Conservation (phyloP, 2,113 vertebrate species). For the Pelobates fuscus region DNA sequence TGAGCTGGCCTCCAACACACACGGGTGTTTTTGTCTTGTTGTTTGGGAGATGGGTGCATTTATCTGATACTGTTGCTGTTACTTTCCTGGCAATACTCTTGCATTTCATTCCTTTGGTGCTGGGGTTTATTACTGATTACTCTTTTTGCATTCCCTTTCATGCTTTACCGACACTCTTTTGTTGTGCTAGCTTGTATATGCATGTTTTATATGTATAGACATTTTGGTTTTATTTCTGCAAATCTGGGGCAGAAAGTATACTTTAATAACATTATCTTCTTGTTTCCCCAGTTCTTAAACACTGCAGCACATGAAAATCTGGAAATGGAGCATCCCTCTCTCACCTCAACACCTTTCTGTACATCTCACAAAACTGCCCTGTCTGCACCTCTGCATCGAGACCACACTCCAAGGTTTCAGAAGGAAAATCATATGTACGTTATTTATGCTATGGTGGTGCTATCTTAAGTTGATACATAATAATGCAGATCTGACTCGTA, state of each 20-base stretch:
- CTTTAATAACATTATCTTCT: not conserved
- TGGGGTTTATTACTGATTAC: slow-evolving; percentile 58
- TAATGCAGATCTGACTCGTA: too few relatives aligned
- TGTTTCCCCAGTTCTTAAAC: slow-evolving; percentile 85
- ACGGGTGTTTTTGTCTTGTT: slow-evolving; percentile 57
- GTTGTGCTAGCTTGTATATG: not conserved
- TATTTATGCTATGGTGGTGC: not conserved
- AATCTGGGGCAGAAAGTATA: not conserved
- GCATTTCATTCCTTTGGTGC: slow-evolving; percentile 53
- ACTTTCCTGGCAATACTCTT: slow-evolving; percentile 57
- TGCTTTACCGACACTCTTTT: slow-evolving; percentile 5
- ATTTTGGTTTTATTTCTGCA: not conserved
- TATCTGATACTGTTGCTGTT: slow-evolving; percentile 50
- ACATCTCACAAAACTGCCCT: slow-evolving; percentile 77
- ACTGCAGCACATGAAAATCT: slow-evolving; percentile 80
- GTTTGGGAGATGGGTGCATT: not conserved
- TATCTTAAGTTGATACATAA: too few relatives aligned
- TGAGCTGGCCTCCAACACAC: slow-evolving; percentile 56
- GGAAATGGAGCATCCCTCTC: slow-evolving; percentile 75
- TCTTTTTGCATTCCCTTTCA: slow-evolving; percentile 42
- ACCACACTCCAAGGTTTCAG: slow-evolving; percentile 78
- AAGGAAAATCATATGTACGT: slow-evolving; percentile 92
- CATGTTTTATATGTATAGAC: not conserved
- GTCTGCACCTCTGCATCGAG: slow-evolving; percentile 71
- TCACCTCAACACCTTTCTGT: slow-evolving; percentile 78